Base-by-base conservation (phyloP, 2,113 vertebrate species). In the Argyrosomus japonicus region DNA sequence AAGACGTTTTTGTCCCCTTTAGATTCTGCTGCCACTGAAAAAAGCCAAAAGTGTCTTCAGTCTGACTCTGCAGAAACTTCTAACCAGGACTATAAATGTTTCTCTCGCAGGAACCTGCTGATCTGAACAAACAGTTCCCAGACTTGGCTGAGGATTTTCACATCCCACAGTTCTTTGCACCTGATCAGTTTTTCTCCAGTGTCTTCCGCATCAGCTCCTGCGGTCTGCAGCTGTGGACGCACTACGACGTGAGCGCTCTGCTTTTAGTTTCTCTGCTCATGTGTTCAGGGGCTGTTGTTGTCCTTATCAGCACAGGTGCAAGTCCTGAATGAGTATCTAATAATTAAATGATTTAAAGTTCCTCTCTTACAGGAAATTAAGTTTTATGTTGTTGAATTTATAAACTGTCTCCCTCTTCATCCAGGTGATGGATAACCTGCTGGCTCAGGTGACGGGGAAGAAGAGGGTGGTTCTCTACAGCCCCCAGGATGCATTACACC, bases 371-470 rank as follows among this genome's bases (percentile, higher is more conserved):
- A 62, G 27, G 17, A 61, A 32, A 61, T 19, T 0, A 17, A 60
- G 23, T 23, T 56, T 11, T 6, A 40, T 8, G 36, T 8, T 8
- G 23, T 40, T 15, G 6, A 4, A 23, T 65, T 65, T 65, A 1
- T 50, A 6, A n/a, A 10, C 54, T 48, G 32, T 36, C 32, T 43
- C 47, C 29, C 27, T 40, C 29, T 4, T 53, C 51, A 25, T 45
- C 29, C 85, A 99, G 98, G 97, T 99, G 87, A 99, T 99, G 98
- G 98, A 99, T 93, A 99, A 99, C 88, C 94, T 99, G 88, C 94
- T 99, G 93, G 97, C 98, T 91, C 98, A 99, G 95, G 96, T 99
- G 87, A 97, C 93, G 0, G 98, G 98, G 32, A 97, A 56, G 87
- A 99, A 99, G 89, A 91, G 96, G 81, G 96, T 99, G 73, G 91